phyloP scores from a whole-genome alignment of 2,113 vertebrate genomes.

The Axis porcinus region DNA sequence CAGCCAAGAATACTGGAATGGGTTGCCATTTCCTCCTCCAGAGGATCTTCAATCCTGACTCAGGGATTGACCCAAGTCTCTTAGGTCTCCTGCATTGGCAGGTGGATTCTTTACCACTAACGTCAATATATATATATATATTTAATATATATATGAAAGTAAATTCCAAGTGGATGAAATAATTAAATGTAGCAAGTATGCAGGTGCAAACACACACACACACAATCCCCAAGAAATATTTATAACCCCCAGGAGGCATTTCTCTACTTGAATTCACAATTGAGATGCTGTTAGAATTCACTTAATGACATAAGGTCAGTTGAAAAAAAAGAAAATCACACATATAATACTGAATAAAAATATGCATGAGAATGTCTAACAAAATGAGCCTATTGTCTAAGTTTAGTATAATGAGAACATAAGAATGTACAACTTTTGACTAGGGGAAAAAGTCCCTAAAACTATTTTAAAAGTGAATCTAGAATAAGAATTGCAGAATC shows the following conservation, averaged over 20 bases:
- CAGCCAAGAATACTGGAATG: background rate
- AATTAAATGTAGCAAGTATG: background rate
- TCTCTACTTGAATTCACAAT: background rate
- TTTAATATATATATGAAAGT: background rate
- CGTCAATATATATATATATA: background rate
- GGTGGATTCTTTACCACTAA: background rate
- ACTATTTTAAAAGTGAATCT: background rate
- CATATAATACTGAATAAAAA: background rate
- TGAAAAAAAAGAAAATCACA: background rate
- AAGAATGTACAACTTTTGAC: background rate
- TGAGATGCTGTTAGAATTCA: background rate
- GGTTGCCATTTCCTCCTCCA: background rate
- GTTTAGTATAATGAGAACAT: background rate
- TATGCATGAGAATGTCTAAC: background rate
- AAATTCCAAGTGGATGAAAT: background rate
- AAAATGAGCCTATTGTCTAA: background rate
- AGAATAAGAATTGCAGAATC: background rate
- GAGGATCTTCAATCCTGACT: background rate
- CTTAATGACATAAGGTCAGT: background rate
- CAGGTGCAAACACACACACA: background rate
- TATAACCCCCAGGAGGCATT: background rate
- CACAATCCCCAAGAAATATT: background rate
- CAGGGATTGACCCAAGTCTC: background rate
- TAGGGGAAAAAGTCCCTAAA: background rate
- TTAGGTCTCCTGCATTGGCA: background rate